Evolutionary conservation across 2,888 invertebrate species (phyloP).

Genomic region (Ecdyonurus torrentis): DNA sequence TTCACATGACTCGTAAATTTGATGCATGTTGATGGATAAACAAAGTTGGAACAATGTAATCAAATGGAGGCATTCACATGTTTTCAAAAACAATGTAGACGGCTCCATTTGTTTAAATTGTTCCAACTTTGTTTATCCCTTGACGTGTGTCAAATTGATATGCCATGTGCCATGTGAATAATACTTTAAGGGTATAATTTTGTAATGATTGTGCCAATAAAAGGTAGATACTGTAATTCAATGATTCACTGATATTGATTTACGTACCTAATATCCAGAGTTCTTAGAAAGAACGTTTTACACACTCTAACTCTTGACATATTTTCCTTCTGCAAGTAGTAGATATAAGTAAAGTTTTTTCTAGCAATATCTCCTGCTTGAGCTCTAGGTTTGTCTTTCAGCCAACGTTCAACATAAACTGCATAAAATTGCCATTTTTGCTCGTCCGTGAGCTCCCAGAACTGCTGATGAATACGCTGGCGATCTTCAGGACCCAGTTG

Average conservation of each 20-base stretch:
- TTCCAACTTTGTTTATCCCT: not conserved
- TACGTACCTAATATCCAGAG: not conserved
- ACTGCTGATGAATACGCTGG: not conserved
- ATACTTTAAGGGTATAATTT: too few species aligned
- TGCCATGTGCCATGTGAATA: too few species aligned
- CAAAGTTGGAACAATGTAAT: too few species aligned
- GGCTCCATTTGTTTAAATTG: too few species aligned
- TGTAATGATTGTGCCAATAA: too few species aligned
- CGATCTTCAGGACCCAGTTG: not conserved
- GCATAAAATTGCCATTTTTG: not conserved
- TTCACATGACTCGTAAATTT: too few species aligned
- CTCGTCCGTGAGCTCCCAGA: not conserved
- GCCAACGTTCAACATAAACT: not conserved
- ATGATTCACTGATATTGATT: too few species aligned
- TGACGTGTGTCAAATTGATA: not conserved
- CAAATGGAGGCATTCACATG: too few species aligned
- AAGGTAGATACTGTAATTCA: too few species aligned
- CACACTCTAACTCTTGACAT: not conserved
- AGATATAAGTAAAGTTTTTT: not conserved
- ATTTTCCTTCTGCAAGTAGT: not conserved
- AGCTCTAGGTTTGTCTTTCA: not conserved
- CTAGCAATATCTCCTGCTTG: not conserved
- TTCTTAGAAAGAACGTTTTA: not conserved
- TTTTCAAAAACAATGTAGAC: too few species aligned
- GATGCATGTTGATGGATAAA: too few species aligned